Base-by-base conservation (phyloP, 1,140 invertebrate genomes). In the Helicorthomorpha holstii region DNA sequence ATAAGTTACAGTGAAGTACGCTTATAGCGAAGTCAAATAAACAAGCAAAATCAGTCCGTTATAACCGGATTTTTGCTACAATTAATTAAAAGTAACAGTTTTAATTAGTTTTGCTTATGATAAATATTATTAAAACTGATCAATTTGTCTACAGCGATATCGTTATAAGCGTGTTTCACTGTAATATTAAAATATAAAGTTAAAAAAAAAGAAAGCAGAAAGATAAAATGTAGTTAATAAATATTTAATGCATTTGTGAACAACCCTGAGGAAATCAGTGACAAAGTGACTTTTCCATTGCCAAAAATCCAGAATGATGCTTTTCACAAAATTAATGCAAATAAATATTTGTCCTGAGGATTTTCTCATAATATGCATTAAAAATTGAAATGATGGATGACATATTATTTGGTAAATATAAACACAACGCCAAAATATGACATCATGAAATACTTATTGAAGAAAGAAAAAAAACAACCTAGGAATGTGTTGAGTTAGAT, bases 401-500 rank as follows among this genome's bases (percentile, higher is more conserved):
- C 7, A 34, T 7, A 34, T 7, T 7, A 34, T 34, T 16, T 7
- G 16, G 29, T 34, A 34, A 34, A 34, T 34, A 7, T 34, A 16
- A 34, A 7, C 29, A 34, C 7, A 34, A 7, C 16, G 16, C 29
- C 7, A 7, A 34, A 7, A 34, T 34, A 7, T 34, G 7, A 7
- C 16, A 34, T 34, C 29, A 16, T 7, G 29, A 7, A 7, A 34
- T 7, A 7, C 16, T 7, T 7, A 34, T 7, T 7, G 29, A 34
- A 7, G 29, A 7, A 34, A 34, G 16, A 34, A 34, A 7, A 34
- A 34, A 69, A 77, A 44, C 14, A 27, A 91, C 86, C 86, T 89
- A 61, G 87, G 86, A 69, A 91, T 92, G 64, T 87, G 83, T 55
- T 86, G 79, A 38, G 86, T 87, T 61, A 92, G 83, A 66, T 91